phyloP scores from a whole-genome alignment of 1,140 invertebrate species.

The Yoshiicerus persimilis region DNA sequence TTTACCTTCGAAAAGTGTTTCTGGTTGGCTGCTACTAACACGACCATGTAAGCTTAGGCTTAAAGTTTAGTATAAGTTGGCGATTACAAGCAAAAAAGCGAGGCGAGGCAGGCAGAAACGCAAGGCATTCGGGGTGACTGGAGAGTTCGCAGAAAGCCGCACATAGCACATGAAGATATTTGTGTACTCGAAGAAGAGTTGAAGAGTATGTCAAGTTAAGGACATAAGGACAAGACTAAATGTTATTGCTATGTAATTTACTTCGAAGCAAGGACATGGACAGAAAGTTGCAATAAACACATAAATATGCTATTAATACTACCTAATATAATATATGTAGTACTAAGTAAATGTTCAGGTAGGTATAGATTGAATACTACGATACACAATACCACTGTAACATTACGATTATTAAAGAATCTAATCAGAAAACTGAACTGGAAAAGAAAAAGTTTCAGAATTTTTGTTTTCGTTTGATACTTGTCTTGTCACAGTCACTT shows the following conservation, averaged over 20 bases:
- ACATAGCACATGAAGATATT: not conserved
- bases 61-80: not conserved
- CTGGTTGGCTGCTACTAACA: too few species aligned
- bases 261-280: not conserved
- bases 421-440: not conserved
- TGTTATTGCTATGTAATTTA: slow-evolving; percentile 10
- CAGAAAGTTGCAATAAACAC: not conserved
- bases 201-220: not conserved
- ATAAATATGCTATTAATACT: not conserved
- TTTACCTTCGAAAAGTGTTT: not conserved
- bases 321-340: too few species aligned
- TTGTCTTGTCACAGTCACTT: not conserved
- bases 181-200: not conserved
- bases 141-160: not conserved
- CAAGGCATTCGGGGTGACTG: not conserved
- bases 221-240: not conserved
- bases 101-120: too few species aligned
- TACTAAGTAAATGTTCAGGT: not conserved
- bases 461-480: too few species aligned
- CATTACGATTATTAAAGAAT: not conserved
- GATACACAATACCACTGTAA: not conserved
- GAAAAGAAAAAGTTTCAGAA: too few species aligned
- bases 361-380: not conserved
- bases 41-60: too few species aligned
- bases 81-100: not conserved